Base-by-base conservation (phyloP, 2,888 invertebrate species). In the Macrosoma leucophasiata region DNA sequence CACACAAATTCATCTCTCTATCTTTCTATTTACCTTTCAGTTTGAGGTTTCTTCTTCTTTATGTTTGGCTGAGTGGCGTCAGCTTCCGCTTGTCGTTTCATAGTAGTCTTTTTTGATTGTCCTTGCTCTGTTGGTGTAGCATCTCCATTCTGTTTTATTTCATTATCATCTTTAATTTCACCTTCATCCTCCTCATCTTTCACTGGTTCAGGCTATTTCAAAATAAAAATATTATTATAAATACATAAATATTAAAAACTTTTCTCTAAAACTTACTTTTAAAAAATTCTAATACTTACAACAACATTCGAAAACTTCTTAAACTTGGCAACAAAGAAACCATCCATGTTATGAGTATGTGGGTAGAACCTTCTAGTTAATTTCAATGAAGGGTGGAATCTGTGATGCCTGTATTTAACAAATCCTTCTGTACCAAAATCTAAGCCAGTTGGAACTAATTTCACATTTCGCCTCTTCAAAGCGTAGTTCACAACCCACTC, bases 291-390 rank as follows among this genome's bases (percentile, higher is more conserved):
- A 30, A 43, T 54, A 75, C 84, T 81, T 61, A 85, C 85, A 61
- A 82, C 79, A 21, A 89, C 86, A 79, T 97, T 95, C 0, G 95
- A 95, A 67, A 97, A 93, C 66, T 99, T 99, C 78, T 97, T 96
- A 8, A 99, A 74, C 79, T 99, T 99, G 1, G 98, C 98, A 1
- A 99, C 97, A 82, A 92, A 99, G 75, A 99, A 99, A 3, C 99
- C 99, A 77, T 99, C 99, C 93, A 99, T 95, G 67, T 99, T 99
- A 68, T 99, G 97, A 2, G 93, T 92, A 67, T 99, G 99, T 0
- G 99, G 99, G 78, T 99, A 99, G 79, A 95, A 97, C 30, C 99
- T 87, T 63, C 91, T 89, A 0, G 96, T 93, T 36, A 95, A 73
- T 61, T 94, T 95, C 71, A 99, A 74, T 7, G 93, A 92, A 0